Conservation (phyloP, 1,140 invertebrate genomes). For the Liolophura sinensis region DNA sequence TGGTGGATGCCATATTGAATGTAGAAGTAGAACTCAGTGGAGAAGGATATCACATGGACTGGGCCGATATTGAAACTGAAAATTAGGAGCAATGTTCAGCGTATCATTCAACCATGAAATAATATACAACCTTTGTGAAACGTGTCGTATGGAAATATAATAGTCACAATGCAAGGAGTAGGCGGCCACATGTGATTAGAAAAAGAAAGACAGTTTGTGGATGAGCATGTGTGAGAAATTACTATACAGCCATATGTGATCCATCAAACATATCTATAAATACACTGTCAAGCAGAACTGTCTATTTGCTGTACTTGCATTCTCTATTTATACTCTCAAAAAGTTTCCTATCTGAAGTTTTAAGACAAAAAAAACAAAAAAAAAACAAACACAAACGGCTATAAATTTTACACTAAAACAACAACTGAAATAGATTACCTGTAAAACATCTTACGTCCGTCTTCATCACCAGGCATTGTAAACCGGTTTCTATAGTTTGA, state of each 20-base stretch:
- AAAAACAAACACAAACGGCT: no score
- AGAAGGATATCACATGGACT: slow-evolving; percentile 77
- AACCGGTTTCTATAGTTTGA: slow-evolving; percentile 84
- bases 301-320: no score
- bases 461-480: slow-evolving; percentile 78
- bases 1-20: slow-evolving; percentile 78
- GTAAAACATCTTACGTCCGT: slow-evolving; percentile 77
- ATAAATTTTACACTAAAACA: no score
- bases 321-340: no score
- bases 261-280: no score
- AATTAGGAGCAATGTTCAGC: slow-evolving; percentile 10
- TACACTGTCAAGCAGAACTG: no score
- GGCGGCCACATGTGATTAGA: no score
- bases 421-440: slow-evolving; percentile 63
- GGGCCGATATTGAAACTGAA: slow-evolving; percentile 78
- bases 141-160: not conserved
- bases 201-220: no score
- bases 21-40: slow-evolving; percentile 95
- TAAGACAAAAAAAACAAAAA: no score
- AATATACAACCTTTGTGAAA: not conserved
- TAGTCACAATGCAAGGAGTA: not conserved
- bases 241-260: no score
- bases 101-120: not conserved
- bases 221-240: no score
- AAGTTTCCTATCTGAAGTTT: no score